Evolutionary conservation across 2,113 vertebrate species (phyloP), one percentile per base, ranked within the genome.

Genomic region (Spermophilus dauricus): DNA sequence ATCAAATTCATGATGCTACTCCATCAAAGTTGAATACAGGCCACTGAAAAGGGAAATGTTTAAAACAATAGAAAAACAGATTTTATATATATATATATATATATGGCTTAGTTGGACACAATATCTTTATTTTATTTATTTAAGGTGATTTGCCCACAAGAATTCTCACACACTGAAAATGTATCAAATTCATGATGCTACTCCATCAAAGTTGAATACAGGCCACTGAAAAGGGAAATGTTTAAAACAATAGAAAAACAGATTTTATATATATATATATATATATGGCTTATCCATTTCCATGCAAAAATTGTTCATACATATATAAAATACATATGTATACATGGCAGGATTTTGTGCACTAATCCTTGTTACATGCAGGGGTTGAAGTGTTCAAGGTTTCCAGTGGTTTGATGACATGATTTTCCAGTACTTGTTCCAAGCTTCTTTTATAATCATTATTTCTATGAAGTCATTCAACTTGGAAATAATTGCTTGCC

Each of bases 401-500:
- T 97, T 96, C 81, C 81, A 20, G 82, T 97, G 86, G n/a, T 81
- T 98, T 95, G 89, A 96, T 82, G 76, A 94, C 96, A 97, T 95
- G 86, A 61, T 95, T 97, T 98, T 97, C 95, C 97, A 97, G 89
- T 67, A 89, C 30, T 97, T 86, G 48, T 89, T 97, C 94, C 97
- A 96, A 98, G 94, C 39, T 93, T 91, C 83, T 94, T 98, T 98
- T 97, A 92, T 95, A 97, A 94, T 91, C 88, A 94, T 96, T 96
- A 95, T 93, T 98, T 96, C 90, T 96, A 94, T 97, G 95, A 97
- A 98, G 86, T 97, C 96, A 97, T 98, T 98, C 91, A 97, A 96
- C 91, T 98, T 95, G 95, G 93, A 98, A 98, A 95, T 97, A 97
- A 95, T 89, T 98, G 67, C 95, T 98, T 98, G 98, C 98, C 98